Conservation (phyloP, 2,113 vertebrate genomes). For the Elephas maximus region DNA sequence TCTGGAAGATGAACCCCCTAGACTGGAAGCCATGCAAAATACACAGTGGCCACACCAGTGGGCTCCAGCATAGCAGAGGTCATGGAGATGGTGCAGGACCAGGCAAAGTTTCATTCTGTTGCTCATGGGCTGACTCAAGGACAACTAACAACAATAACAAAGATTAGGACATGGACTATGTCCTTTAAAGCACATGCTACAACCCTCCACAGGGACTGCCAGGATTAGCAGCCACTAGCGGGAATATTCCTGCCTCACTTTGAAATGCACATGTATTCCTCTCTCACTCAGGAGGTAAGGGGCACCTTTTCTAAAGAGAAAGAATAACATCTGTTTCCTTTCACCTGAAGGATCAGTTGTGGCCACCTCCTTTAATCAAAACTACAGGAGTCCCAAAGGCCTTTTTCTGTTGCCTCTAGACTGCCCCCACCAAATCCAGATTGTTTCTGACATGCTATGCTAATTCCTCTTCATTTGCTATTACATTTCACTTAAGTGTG, state of each 20-base stretch:
- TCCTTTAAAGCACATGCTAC: fast-evolving
- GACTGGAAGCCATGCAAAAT: no score
- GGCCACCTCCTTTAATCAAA: neutral
- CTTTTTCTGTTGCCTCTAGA: neutral
- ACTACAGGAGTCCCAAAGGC: neutral
- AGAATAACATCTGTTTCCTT: neutral
- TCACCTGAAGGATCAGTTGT: neutral
- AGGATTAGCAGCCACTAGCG: neutral
- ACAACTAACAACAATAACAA: neutral
- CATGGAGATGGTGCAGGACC: no score
- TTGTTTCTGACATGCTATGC: neutral
- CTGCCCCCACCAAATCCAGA: neutral
- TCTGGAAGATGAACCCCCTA: no score
- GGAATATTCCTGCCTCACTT: no score
- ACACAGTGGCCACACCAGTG: no score
- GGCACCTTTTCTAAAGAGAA: neutral
- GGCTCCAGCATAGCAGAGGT: no score
- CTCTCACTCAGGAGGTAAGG: neutral
- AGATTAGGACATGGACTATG: neutral
- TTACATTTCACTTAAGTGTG: neutral
- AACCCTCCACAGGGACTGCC: fast-evolving
- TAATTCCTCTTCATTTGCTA: neutral
- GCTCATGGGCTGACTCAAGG: no score
- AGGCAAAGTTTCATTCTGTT: no score
- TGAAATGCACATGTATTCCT: neutral